Percentiles rank a stretch among this genome's conserved stretches.
Evolutionary conservation across 2,888 invertebrate species (phyloP).

Genomic region (Ephialtes manifestator): DNA sequence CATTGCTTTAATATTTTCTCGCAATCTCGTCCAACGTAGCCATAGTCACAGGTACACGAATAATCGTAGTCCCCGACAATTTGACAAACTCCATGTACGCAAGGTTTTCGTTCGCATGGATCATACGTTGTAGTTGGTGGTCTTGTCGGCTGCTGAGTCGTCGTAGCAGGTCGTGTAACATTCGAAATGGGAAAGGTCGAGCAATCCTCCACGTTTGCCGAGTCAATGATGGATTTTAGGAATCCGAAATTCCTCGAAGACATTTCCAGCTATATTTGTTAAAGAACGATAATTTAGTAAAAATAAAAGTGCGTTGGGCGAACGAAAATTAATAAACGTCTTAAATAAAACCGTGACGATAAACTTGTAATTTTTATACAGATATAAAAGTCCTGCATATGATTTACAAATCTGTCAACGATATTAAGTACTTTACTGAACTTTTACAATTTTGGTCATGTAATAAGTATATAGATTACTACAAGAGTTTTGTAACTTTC

Average conservation of each 20-base stretch:
- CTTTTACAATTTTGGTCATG: no score
- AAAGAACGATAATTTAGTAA: background rate
- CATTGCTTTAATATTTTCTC: slow-evolving; percentile 89
- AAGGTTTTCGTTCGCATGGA: slow-evolving; percentile 79
- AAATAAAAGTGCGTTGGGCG: background rate
- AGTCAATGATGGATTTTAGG: slow-evolving; percentile 91
- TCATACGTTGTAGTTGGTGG: slow-evolving; percentile 74
- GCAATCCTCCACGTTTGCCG: slow-evolving; percentile 94
- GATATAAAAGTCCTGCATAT: no score
- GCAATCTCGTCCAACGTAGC: slow-evolving; percentile 88
- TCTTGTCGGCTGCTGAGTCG: slow-evolving; percentile 70
- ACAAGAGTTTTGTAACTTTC: no score
- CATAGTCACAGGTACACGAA: slow-evolving; percentile 83
- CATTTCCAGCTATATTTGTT: slow-evolving; percentile 89
- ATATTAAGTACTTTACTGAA: no score
- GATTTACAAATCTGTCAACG: no score
- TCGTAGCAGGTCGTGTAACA: slow-evolving; percentile 72
- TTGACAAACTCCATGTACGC: slow-evolving; percentile 82
- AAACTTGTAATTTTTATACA: no score
- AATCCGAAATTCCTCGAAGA: slow-evolving; percentile 90
- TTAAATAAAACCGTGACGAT: no score
- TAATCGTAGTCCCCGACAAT: slow-evolving; percentile 77
- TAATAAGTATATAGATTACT: no score
- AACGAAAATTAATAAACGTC: no score
- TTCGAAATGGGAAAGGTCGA: slow-evolving; percentile 84